These are phyloP conservation scores for Tapirus terrestris DNA, from an alignment of 2,113 vertebrate species.

Conservation along the genomic window DNA sequence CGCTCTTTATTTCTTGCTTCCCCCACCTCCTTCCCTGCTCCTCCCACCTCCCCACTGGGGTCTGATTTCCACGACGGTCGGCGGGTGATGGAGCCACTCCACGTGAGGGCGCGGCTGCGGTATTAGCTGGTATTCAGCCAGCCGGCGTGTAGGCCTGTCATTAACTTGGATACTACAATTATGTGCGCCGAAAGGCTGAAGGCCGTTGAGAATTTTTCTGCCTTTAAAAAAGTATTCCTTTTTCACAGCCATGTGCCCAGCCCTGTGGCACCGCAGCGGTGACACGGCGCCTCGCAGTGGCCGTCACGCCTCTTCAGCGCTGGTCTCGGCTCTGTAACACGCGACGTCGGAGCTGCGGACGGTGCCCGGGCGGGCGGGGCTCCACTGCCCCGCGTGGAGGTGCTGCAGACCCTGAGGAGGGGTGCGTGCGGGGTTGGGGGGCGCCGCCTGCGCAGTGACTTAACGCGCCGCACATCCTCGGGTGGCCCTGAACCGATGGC, in stretches of 20 bases:
- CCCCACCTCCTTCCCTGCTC: neutral
- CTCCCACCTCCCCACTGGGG: neutral
- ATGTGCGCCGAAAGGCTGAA: conserved; percentile 15
- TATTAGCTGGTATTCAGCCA: neutral
- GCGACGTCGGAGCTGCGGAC: fast-evolving
- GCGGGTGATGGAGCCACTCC: neutral
- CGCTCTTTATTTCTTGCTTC: neutral
- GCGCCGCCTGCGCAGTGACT: neutral
- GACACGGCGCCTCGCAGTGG: neutral
- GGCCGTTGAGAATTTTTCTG: conserved; percentile 62
- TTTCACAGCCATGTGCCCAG: neutral
- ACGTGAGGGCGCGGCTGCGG: neutral
- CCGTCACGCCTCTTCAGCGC: neutral
- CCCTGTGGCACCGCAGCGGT: neutral
- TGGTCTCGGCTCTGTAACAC: too few relatives aligned
- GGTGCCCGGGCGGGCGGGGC: neutral
- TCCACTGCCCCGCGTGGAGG: neutral
- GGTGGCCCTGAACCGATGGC: neutral
- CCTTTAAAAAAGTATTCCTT: neutral
- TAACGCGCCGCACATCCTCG: fast-evolving
- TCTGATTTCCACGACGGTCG: neutral
- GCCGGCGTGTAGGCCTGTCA: conserved; percentile 41
- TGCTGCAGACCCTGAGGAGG: neutral
- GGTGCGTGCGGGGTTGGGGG: neutral
- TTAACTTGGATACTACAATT: conserved; percentile 68